Conservation (phyloP, 2,113 vertebrate species). For the Ailuropoda melanoleuca region DNA sequence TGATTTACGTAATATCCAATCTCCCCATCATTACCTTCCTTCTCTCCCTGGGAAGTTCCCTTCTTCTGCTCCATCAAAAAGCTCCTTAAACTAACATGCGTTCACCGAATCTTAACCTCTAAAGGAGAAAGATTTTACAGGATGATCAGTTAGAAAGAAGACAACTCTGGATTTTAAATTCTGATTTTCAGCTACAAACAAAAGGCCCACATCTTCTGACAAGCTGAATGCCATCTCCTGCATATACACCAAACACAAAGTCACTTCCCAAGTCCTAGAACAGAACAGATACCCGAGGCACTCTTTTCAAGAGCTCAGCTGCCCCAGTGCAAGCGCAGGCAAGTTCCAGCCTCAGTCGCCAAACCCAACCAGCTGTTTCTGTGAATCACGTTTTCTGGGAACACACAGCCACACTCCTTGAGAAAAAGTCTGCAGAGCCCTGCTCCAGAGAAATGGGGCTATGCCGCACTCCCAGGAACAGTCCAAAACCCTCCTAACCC, state of each 20-base stretch:
- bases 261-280: background rate
- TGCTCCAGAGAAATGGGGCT: accelerated
- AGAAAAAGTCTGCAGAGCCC: background rate
- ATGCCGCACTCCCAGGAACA: background rate
- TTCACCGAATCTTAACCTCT: background rate
- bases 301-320: background rate
- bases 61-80: background rate
- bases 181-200: background rate
- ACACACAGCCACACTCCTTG: background rate
- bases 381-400: background rate
- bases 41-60: background rate
- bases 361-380: background rate
- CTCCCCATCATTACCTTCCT: accelerated
- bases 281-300: background rate
- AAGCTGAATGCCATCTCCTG: background rate
- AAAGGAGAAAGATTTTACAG: background rate
- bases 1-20: accelerated
- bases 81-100: background rate
- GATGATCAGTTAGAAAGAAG: background rate
- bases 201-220: background rate
- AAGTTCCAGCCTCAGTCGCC: background rate
- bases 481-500: accelerated
- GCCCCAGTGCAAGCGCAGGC: background rate
- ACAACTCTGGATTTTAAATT: background rate
- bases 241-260: background rate